Conservation (phyloP, 2,113 vertebrate species). For the Seriola rivoliana region DNA sequence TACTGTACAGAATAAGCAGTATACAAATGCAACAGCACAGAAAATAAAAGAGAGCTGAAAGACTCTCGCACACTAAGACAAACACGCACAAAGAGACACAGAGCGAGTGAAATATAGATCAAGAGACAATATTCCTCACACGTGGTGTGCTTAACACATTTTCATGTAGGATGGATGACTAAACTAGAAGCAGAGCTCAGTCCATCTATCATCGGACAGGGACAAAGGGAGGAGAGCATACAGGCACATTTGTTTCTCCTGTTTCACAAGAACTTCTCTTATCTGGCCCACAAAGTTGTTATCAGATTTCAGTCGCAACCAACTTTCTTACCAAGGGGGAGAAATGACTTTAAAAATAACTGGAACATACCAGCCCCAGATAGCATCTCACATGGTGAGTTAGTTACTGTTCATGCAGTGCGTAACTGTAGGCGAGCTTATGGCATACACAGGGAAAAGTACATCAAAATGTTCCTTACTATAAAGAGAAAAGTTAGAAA, state of each 20-base stretch:
- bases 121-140: background rate
- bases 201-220: background rate
- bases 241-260: slow-evolving; percentile 26
- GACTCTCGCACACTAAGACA: background rate
- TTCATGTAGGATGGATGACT: slow-evolving; percentile 18
- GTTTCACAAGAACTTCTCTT: slow-evolving; percentile 34
- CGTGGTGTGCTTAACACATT: slow-evolving; percentile 4
- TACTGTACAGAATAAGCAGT: background rate
- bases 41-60: background rate
- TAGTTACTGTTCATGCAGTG: slow-evolving; percentile 1
- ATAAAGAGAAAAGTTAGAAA: background rate
- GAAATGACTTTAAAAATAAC: slow-evolving; percentile 22
- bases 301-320: slow-evolving; percentile 29
- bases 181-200: background rate
- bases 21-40: background rate
- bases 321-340: background rate
- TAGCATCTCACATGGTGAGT: background rate
- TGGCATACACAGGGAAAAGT: background rate
- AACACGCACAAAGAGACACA: background rate
- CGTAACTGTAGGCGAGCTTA: background rate
- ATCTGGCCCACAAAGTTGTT: slow-evolving; percentile 35
- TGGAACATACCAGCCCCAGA: background rate
- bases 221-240: slow-evolving; percentile 2
- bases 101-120: background rate
- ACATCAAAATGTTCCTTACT: background rate